Conservation (phyloP, 2,113 vertebrate species). For the Dromiciops gliroides region DNA sequence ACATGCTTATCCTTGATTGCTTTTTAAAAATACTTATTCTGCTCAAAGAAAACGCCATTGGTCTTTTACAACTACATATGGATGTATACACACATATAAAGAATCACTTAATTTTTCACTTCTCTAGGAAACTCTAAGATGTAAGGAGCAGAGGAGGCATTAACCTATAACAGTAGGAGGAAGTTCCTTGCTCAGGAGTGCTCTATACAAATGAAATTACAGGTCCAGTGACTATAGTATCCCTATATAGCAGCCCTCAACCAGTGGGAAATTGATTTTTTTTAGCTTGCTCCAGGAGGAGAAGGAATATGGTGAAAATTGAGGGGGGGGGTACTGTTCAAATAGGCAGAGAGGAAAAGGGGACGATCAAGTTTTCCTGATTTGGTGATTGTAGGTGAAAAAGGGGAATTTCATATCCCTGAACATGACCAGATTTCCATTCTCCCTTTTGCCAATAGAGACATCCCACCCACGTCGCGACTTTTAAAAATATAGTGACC, state of each 20-base stretch:
- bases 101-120: not conserved
- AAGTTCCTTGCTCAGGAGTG: not conserved
- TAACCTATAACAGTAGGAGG: not conserved
- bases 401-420: not conserved
- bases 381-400: not conserved
- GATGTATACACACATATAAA: not conserved
- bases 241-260: not conserved
- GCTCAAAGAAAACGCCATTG: slow-evolving; percentile 39
- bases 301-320: not conserved
- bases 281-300: not conserved
- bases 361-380: not conserved
- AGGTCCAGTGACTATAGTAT: not conserved
- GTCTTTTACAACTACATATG: slow-evolving; percentile 42
- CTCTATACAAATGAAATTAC: not conserved
- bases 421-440: not conserved
- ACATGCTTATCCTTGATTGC: slow-evolving; percentile 58
- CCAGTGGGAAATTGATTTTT: not conserved
- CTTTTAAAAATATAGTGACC: not conserved
- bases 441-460: not conserved
- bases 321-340: not conserved
- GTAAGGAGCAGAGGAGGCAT: not conserved
- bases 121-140: not conserved
- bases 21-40: slow-evolving; percentile 62
- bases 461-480: no score
- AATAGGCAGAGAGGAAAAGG: not conserved